Evolutionary conservation across 2,113 vertebrate species (phyloP).

Genomic region (Pangasianodon gigas): DNA sequence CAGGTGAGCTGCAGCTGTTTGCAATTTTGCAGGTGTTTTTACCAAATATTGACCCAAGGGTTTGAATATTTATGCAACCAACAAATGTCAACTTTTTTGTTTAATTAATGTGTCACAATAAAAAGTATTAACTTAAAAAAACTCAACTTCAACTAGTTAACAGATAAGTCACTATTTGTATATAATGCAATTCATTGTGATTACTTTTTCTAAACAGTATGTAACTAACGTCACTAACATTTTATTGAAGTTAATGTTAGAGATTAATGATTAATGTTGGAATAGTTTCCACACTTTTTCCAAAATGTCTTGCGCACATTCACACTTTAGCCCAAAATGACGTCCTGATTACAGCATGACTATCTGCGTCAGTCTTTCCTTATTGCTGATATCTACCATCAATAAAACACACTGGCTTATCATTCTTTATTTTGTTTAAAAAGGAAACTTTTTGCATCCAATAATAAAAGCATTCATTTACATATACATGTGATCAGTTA

Average conservation of each 20-base stretch:
- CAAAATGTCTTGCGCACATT: neutral
- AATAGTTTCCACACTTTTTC: neutral
- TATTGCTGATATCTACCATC: neutral
- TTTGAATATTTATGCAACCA: neutral
- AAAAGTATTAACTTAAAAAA: neutral
- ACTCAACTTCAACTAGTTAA: neutral
- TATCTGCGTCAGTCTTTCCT: neutral
- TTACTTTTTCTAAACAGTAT: neutral
- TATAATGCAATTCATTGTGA: neutral
- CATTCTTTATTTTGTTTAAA: conserved; percentile 68
- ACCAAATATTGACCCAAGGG: neutral
- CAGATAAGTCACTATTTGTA: too few species aligned
- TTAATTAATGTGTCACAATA: neutral
- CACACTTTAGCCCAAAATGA: neutral
- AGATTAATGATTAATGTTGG: neutral
- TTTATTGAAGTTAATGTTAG: neutral
- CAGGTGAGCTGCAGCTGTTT: neutral
- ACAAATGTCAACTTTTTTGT: neutral
- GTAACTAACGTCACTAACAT: neutral
- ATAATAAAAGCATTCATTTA: conserved; percentile 67
- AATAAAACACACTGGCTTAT: conserved; percentile 1
- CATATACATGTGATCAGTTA: conserved; percentile 73
- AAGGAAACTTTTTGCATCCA: conserved; percentile 55
- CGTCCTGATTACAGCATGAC: neutral
- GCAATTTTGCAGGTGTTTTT: neutral